Conservation (phyloP, 2,797 vertebrate species). For the Paguma larvata region DNA sequence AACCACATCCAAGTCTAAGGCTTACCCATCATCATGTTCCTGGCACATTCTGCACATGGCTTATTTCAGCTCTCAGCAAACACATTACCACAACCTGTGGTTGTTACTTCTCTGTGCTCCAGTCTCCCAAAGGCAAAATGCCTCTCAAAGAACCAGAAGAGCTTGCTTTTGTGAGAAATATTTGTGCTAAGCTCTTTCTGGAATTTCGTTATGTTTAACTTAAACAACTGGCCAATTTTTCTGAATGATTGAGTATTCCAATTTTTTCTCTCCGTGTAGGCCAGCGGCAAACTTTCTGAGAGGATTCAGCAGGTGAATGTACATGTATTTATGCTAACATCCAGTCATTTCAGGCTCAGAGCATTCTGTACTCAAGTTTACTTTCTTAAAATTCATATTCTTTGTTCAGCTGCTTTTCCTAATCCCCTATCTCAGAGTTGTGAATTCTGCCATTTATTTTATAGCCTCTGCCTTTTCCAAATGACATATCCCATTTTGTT, state of each 20-base stretch:
- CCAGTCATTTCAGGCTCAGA: conserved; percentile 11
- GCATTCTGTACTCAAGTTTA: conserved; percentile 55
- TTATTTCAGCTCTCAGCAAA: not conserved
- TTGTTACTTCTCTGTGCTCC: not conserved
- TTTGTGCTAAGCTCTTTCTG: conserved; percentile 13
- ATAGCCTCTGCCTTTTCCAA: conserved; percentile 46
- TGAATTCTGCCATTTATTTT: conserved; percentile 68
- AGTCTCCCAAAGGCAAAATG: not conserved
- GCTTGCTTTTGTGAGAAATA: conserved; percentile 32
- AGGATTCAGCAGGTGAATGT: not conserved
- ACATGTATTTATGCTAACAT: conserved; percentile 61
- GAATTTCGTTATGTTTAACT: conserved; percentile 58
- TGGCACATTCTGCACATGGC: not conserved
- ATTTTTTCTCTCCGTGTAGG: not conserved
- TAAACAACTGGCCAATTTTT: conserved; percentile 61
- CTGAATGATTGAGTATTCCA: conserved; percentile 51
- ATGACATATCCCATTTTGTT: conserved; percentile 42
- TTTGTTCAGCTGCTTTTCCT: conserved; percentile 71
- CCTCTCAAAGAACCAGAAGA: not conserved
- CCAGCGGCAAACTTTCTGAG: conserved; percentile 51
- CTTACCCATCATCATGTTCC: not conserved
- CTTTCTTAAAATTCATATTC: conserved; percentile 69
- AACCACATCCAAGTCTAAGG: not conserved
- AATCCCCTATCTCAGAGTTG: conserved; percentile 55
- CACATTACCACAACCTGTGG: not conserved